Evolutionary conservation across 2,888 invertebrate genomes (phyloP), one percentile per base, ranked within the genome.

Genomic region (Brenthis daphne): DNA sequence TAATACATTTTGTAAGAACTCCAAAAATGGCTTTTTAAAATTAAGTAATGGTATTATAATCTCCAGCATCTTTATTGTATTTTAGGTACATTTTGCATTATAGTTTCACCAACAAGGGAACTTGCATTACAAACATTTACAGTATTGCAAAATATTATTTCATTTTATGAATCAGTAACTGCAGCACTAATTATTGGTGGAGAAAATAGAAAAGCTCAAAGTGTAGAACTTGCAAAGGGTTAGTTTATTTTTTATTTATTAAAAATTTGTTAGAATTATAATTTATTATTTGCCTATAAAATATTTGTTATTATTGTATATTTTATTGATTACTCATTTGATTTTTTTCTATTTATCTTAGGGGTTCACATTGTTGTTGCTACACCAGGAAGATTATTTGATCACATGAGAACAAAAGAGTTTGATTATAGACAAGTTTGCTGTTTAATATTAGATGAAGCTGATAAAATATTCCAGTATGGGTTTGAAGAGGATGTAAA

Each of bases 401-500:
- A 99, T 92, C 99, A 99, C 87, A 93, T 99, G 83, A 95, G 98
- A 92, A 97, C 98, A 0, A 95, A 96, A 16, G 96, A 97, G 77
- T 99, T 99, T 88, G 92, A 98, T 74, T 98, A 95, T 80, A 97
- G 96, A 88, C 96, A 98, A 89, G 94, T 99, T 0, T 96, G 96
- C 78, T 98, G 98, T 86, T 90, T 99, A 57, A 94, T 99, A 56
- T 96, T 99, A 80, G 99, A 99, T 88, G 99, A 99, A 91, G 99
- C 99, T 51, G 99, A 99, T 92, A 94, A 98, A 83, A 98, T 99
- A 83, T 94, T 99, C 75, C 98, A 99, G 82, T 97, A 98, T 86
- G 99, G 99, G 14, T 99, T 99, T 90, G 99, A 99, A 87, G 98
- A 98, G 85, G 99, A 99, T 82, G 94, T 99, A 84, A 98, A 97